These are phyloP conservation scores for Odontophorus gujanensis DNA, from an alignment of 2,113 vertebrate species.

Conservation along the genomic window DNA sequence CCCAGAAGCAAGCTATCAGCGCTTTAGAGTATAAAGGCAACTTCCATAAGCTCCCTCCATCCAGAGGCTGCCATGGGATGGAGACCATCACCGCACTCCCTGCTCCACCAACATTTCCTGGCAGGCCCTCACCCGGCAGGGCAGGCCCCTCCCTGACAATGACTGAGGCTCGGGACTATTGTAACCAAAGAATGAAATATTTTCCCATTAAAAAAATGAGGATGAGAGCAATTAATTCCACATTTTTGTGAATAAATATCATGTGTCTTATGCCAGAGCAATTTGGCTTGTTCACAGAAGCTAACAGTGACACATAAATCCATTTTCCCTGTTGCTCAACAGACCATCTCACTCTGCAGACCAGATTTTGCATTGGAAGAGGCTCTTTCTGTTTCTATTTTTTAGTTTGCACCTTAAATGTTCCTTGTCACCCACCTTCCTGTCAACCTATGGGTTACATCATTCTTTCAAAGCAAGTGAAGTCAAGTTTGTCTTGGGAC, in stretches of 20 bases:
- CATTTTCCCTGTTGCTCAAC: constrained; percentile 55
- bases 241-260: constrained; percentile 60
- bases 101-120: neutral
- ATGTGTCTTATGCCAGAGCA: constrained; percentile 36
- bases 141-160: neutral
- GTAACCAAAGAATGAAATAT: constrained; percentile 31
- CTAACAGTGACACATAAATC: constrained; percentile 57
- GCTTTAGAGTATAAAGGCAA: neutral
- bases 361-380: neutral
- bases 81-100: neutral
- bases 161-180: constrained; percentile 23
- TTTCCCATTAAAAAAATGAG: constrained; percentile 41
- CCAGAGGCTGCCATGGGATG: neutral
- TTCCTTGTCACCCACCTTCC: neutral
- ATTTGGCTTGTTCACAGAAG: constrained; percentile 29
- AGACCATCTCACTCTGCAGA: neutral
- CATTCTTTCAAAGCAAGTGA: neutral
- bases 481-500: neutral
- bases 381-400: neutral
- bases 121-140: neutral
- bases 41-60: neutral
- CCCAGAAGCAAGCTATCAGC: neutral
- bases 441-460: accelerated
- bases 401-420: neutral
- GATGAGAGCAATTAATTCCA: constrained; percentile 67